Evolutionary conservation across 2,797 vertebrate species (phyloP), one percentile per base, ranked within the genome.

Genomic region (Rhincodon typus): DNA sequence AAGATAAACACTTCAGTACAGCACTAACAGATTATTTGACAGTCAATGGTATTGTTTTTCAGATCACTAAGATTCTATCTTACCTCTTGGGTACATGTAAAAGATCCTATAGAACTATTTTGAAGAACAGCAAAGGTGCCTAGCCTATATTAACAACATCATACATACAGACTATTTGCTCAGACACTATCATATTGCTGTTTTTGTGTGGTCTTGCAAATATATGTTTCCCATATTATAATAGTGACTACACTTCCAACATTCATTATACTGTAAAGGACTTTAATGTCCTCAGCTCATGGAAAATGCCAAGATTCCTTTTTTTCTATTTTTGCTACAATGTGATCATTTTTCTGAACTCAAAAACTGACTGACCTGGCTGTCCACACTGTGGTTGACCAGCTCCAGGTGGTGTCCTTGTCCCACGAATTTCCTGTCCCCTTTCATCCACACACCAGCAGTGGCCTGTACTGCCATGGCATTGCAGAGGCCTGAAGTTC

Each of bases 381-480:
- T 17, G 77, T n/a, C 82, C 93, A 86, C 95, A 96, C 6, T 21
- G 62, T 42, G 91, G 53, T 53, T 62, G 96, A 30, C 42, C 7
- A 5, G 67, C 57, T 34, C 96, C 96, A 62, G 96, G 96, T 17
- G 42, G 15, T 50, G 53, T 96, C 13, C 95, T 50, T 13, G 95
- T 96, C n/a, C 95, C 96, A 70, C 62, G 53, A 42, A 90, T n/a
- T 82, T 96, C 96, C 77, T 87, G 88, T 67, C 96, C 96, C 0
- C 23, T 94, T 74, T 79, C 77, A 1, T 98, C 97, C 96, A 98
- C 98, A 62, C 98, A 98, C 98, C 98, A 98, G 97, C 98, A 98
- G 97, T 98, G 97, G 74, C 98, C 98, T 4, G 98, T 98, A 96
- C 97, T 97, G 0, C 98, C 98, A 0, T 98, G 98, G 96, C 98